Evolutionary conservation across 2,888 invertebrate species (phyloP).

Genomic region (Limnephilus marmoratus): DNA sequence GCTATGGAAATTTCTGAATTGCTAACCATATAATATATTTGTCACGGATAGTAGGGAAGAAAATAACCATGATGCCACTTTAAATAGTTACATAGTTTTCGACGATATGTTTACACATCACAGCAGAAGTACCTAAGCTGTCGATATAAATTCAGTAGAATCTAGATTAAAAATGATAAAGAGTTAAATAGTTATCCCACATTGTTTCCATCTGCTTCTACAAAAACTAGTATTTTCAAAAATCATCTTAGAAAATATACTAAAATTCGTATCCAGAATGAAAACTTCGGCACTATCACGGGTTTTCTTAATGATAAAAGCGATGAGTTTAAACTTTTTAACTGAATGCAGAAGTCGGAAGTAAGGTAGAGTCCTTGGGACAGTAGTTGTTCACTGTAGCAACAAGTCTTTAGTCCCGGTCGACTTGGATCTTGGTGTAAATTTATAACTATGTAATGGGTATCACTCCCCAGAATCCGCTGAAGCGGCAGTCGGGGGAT

Average conservation of each 20-base stretch:
- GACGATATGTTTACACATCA: background rate
- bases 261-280: background rate
- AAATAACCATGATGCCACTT: too few relatives aligned
- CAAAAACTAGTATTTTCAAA: background rate
- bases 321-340: background rate
- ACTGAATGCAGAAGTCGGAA: background rate
- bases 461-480: constrained; percentile 86
- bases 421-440: background rate
- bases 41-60: too few relatives aligned
- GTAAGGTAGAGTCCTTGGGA: background rate
- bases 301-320: background rate
- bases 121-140: background rate
- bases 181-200: background rate
- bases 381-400: background rate
- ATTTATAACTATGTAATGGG: constrained; percentile 64
- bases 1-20: background rate
- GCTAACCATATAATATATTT: background rate
- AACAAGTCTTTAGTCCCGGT: background rate
- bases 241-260: background rate
- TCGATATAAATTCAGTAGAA: background rate
- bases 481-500: constrained; percentile 89
- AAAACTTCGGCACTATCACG: background rate
- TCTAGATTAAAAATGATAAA: background rate
- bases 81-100: background rate
- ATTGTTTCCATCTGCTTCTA: constrained; percentile 2